These are phyloP conservation scores for Drosophila greeni DNA, from an alignment of 2,888 invertebrate species.

Conservation along the genomic window DNA sequence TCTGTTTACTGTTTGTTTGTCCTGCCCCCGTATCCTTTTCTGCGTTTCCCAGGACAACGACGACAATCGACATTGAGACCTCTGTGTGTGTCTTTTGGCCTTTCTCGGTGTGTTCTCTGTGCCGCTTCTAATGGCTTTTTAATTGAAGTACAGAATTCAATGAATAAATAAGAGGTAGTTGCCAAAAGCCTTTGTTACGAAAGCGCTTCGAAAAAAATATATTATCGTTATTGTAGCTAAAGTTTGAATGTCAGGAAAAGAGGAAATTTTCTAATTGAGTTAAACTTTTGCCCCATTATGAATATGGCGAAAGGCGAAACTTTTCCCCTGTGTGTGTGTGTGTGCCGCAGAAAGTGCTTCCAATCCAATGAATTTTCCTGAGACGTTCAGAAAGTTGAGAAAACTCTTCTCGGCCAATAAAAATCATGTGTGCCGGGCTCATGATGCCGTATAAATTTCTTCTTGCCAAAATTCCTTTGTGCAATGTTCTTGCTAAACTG, in stretches of 20 bases:
- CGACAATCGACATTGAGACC: constrained; percentile 50
- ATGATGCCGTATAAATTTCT: constrained; percentile 1
- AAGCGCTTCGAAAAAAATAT: constrained; percentile 16
- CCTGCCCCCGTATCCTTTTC: constrained; percentile 23
- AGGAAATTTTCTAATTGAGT: constrained; percentile 59
- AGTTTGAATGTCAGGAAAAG: constrained; percentile 36
- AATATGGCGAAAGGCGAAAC: constrained; percentile 31
- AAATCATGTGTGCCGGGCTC: constrained; percentile 14
- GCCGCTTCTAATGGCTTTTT: constrained; percentile 62
- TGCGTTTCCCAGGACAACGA: constrained; percentile 57
- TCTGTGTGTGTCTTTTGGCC: constrained; percentile 5
- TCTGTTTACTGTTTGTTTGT: constrained; percentile 50
- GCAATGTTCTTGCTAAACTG: neutral
- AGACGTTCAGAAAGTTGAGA: constrained; percentile 24
- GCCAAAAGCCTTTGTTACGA: constrained; percentile 18
- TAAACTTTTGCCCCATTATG: constrained; percentile 41
- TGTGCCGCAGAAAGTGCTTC: constrained; percentile 27
- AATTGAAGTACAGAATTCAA: constrained; percentile 67
- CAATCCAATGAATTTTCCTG: constrained; percentile 34
- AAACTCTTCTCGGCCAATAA: constrained; percentile 20
- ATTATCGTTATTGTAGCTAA: constrained; percentile 11
- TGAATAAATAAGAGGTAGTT: constrained; percentile 68
- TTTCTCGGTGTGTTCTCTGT: constrained; percentile 7
- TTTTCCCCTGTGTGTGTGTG: constrained; percentile 26
- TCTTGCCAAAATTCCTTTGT: neutral